Evolutionary conservation across 2,888 invertebrate genomes (phyloP), one percentile per base, ranked within the genome.

Genomic region (Dryomyza anilis): DNA sequence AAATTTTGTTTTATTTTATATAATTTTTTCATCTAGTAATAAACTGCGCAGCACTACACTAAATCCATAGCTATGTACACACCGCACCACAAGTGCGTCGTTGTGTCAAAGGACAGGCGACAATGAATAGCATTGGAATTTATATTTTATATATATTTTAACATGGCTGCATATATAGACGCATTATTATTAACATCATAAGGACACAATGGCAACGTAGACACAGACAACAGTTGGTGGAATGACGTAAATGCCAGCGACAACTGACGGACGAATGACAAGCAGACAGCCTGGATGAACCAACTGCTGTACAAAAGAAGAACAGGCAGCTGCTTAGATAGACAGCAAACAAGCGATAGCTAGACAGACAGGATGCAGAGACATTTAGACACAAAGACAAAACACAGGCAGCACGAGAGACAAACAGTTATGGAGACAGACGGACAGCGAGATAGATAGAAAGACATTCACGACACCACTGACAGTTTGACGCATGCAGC

Each of bases 151-250:
- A 50, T 25, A 7, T 29, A n/a, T 27, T n/a, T 52, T 16, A n/a
- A 14, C 27, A 27, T n/a, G 27, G n/a, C 23, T 50, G 27, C 50
- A 50, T 23, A n/a, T 50, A 8, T 50, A 50, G 21, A n/a, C 10
- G 19, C 30, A 55, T 48, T 59, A 46, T 59, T 59, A 46, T 29
- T 76, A 76, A 74, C 77, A 76, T 76, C 77, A 76, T 77, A 76
- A 75, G 76, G 78, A 76, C 76, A 75, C 76, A 76, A 74, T 76
- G 76, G 76, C 73, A 74, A 77, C 76, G 77, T 76, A 75, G 77
- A 77, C n/a, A n/a, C n/a, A n/a, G n/a, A n/a, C n/a, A n/a, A n/a
- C n/a, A n/a, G n/a, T n/a, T n/a, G n/a, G n/a, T n/a, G n/a, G n/a
- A n/a, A n/a, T n/a, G n/a, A n/a, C n/a, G n/a, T n/a, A n/a, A n/a